Percentiles rank a stretch among this genome's conserved stretches.
Conservation (phyloP, 2,113 vertebrate genomes). For the Phaetusa simplex region DNA sequence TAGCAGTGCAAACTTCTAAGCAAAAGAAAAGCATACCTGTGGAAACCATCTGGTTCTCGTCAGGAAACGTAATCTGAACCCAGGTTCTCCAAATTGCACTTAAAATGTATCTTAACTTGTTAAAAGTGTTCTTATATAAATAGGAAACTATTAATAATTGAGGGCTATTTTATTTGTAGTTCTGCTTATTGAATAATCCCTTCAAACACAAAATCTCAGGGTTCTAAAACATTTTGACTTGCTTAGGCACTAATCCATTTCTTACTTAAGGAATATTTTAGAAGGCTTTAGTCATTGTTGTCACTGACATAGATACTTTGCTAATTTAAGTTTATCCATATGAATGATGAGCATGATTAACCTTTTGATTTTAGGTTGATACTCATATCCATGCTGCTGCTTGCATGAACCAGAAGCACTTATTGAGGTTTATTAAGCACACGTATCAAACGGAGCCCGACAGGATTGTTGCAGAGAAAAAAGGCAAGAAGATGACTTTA, state of each 20-base stretch:
- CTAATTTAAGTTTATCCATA: not conserved
- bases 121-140: not conserved
- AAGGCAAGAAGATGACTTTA: constrained; percentile 83
- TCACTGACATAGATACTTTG: not conserved
- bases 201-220: not conserved
- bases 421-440: constrained; percentile 91
- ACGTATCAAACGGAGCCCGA: constrained; percentile 86
- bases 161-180: not conserved
- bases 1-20: not conserved
- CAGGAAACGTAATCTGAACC: not conserved
- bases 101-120: not conserved
- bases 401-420: constrained; percentile 98
- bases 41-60: not conserved
- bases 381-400: constrained; percentile 97
- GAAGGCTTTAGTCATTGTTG: not conserved
- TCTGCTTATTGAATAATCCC: not conserved
- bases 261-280: not conserved
- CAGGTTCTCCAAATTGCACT: not conserved
- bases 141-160: not conserved
- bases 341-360: not conserved
- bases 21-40: not conserved
- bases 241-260: not conserved
- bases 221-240: not conserved
- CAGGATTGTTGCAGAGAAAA: constrained; percentile 85
- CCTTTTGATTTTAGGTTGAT: constrained; percentile 84